Conservation (phyloP, 2,113 vertebrate genomes). For the Heterocephalus glaber region DNA sequence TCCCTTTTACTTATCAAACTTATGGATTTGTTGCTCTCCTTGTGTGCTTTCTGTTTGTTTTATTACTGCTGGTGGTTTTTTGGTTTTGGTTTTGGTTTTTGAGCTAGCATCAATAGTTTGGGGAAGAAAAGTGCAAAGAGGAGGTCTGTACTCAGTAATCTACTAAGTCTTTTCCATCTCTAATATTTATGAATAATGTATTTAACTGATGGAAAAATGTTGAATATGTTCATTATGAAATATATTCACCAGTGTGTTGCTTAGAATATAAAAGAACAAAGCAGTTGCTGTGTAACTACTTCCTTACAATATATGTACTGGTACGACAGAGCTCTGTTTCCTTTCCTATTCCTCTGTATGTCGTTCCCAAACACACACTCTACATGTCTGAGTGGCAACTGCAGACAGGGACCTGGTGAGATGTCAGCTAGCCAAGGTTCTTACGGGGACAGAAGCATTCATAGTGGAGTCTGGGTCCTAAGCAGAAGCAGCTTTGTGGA, state of each 20-base stretch:
- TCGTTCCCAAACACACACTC: constrained; percentile 67
- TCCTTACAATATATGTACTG: constrained; percentile 71
- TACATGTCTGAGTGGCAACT: constrained; percentile 56
- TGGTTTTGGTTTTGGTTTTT: constrained; percentile 43
- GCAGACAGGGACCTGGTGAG: constrained; percentile 67
- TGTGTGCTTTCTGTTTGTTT: neutral
- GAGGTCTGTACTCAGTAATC: constrained; percentile 56
- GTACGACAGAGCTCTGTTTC: constrained; percentile 54
- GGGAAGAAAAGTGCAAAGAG: neutral
- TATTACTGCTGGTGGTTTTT: neutral
- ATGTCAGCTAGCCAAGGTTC: constrained; percentile 76
- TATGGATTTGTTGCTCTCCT: constrained; percentile 32
- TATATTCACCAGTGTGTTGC: constrained; percentile 72
- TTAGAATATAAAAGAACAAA: constrained; percentile 80
- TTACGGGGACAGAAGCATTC: constrained; percentile 75
- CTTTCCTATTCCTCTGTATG: constrained; percentile 70
- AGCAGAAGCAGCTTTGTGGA: constrained; percentile 66
- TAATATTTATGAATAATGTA: constrained; percentile 78
- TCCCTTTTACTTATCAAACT: constrained; percentile 17
- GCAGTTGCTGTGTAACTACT: constrained; percentile 63
- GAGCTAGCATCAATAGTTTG: constrained; percentile 55
- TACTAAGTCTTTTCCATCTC: constrained; percentile 68
- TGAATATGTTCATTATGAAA: constrained; percentile 71
- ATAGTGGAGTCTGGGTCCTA: constrained; percentile 74
- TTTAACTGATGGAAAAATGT: constrained; percentile 65